These are phyloP conservation scores for Gastrophysa polygoni DNA, from an alignment of 2,888 invertebrate species.

Conservation along the genomic window DNA sequence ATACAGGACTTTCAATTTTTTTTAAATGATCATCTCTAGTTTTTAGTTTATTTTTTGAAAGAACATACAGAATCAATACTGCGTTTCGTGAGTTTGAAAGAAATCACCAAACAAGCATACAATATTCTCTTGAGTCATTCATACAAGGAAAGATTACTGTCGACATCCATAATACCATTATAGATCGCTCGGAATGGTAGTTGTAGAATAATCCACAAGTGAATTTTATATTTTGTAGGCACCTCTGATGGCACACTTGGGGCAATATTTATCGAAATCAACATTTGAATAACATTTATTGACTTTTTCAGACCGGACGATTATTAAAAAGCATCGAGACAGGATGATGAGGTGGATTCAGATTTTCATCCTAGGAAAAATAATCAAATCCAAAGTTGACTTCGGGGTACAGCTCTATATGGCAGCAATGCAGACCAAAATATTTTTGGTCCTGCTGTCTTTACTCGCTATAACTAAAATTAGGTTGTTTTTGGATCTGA, in stretches of 20 bases:
- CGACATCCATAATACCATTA: too few species aligned
- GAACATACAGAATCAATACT: too few species aligned
- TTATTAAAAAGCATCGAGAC: slow-evolving; percentile 65
- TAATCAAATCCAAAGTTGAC: slow-evolving; percentile 75
- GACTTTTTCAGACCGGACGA: slow-evolving; percentile 14
- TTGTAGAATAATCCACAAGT: neutral
- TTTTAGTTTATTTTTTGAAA: too few species aligned
- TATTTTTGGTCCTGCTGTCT: slow-evolving; percentile 74
- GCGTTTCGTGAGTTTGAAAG: too few species aligned
- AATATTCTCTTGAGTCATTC: too few species aligned
- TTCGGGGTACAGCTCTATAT: slow-evolving; percentile 74
- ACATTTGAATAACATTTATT: neutral
- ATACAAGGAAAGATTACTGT: too few species aligned
- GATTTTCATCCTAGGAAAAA: slow-evolving; percentile 69
- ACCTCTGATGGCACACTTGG: neutral
- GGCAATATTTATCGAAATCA: neutral
- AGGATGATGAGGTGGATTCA: slow-evolving; percentile 74
- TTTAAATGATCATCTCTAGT: too few species aligned
- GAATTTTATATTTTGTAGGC: neutral
- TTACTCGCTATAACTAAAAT: slow-evolving; percentile 73
- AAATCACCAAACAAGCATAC: too few species aligned
- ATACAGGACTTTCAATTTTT: too few species aligned
- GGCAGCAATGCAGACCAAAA: slow-evolving; percentile 76
- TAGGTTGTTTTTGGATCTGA: slow-evolving; percentile 75
- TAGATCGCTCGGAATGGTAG: neutral